phyloP scores from a whole-genome alignment of 2,888 invertebrate genomes.

The Hirudinaria manillensis region DNA sequence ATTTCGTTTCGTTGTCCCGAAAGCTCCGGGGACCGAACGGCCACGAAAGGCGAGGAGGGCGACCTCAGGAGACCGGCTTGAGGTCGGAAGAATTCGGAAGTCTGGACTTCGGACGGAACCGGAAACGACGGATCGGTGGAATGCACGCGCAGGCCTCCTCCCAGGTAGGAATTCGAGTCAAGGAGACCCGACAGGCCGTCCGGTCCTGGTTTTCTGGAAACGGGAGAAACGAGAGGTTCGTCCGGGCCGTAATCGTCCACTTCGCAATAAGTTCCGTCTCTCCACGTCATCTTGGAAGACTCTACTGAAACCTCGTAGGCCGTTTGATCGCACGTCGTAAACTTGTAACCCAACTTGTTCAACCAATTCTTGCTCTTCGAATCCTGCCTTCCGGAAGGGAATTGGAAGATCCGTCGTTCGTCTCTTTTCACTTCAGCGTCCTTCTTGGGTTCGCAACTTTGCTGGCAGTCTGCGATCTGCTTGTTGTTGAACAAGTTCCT shows the following conservation, averaged over 20 bases:
- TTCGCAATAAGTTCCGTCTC: too few relatives aligned
- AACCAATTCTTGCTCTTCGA: too few relatives aligned
- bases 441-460: background rate
- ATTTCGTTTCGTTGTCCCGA: background rate
- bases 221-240: too few relatives aligned
- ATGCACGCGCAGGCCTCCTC: background rate
- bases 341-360: too few relatives aligned
- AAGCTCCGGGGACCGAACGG: background rate
- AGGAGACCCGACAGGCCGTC: background rate
- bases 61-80: background rate
- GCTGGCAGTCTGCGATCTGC: background rate
- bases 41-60: conserved; percentile 8
- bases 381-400: too few relatives aligned
- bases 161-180: background rate
- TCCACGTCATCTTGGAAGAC: too few relatives aligned
- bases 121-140: background rate
- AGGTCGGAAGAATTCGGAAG: background rate
- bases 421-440: background rate
- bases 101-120: background rate
- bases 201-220: too few relatives aligned
- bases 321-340: too few relatives aligned
- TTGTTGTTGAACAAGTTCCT: background rate
- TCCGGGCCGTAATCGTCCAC: too few relatives aligned
- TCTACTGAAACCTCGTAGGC: too few relatives aligned
- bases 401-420: too few relatives aligned